A percentile compares a stretch with the other conserved stretches of the same genome.
Conservation (phyloP, 2,888 invertebrate genomes). For the Lasioglossum zephyrum region DNA sequence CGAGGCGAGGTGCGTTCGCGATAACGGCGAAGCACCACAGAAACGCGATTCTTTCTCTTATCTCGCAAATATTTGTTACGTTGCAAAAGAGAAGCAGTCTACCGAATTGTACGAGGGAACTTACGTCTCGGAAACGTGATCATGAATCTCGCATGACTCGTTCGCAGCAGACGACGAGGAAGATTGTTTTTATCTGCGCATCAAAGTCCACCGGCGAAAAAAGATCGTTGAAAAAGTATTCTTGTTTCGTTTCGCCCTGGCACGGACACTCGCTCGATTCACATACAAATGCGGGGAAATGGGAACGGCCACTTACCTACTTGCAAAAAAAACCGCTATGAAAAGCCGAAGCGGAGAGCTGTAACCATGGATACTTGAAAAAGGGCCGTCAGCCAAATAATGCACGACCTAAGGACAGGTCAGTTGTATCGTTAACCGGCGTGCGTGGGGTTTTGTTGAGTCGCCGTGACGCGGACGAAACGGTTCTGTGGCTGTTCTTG, state of each 20-base stretch:
- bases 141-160: not conserved
- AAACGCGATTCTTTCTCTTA: constrained; percentile 1
- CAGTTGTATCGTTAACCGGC: not conserved
- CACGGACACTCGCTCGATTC: not conserved
- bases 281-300: not conserved
- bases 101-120: not conserved
- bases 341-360: constrained; percentile 1
- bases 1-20: not conserved
- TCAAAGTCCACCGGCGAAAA: not conserved
- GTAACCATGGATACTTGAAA: not conserved
- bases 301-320: not conserved
- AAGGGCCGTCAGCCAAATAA: not conserved
- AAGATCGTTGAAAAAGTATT: not conserved
- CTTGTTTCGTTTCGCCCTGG: not conserved
- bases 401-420: not conserved
- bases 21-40: not conserved
- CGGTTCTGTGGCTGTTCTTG: not conserved
- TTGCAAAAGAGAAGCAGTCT: not conserved
- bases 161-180: not conserved
- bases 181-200: not conserved
- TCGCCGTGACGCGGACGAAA: not conserved
- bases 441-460: not conserved
- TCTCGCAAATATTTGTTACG: not conserved
- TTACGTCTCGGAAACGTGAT: not conserved
- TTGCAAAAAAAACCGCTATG: not conserved